phyloP scores from a whole-genome alignment of 2,113 vertebrate genomes.

The Camelus bactrianus region DNA sequence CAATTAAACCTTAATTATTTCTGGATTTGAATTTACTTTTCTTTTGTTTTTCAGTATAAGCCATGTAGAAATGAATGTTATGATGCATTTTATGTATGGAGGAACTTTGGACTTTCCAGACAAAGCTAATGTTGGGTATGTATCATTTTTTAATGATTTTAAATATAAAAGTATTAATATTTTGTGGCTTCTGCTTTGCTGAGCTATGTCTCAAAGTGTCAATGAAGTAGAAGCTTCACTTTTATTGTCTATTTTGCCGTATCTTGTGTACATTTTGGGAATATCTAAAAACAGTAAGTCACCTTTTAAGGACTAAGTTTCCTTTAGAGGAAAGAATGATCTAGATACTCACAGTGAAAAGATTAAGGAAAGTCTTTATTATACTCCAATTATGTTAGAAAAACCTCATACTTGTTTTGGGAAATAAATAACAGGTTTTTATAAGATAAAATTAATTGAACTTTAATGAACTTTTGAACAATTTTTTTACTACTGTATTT shows the following conservation, averaged over 20 bases:
- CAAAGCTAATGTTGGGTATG: conserved; percentile 92
- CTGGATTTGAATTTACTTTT: conserved; percentile 68
- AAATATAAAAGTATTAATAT: conserved; percentile 42
- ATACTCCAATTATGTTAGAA: conserved; percentile 42
- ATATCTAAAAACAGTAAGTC: conserved; percentile 61
- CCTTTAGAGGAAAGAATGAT: conserved; percentile 54
- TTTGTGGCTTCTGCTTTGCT: conserved; percentile 64
- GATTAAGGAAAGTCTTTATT: conserved; percentile 46
- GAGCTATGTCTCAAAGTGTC: conserved; percentile 52
- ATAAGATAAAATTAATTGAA: conserved; percentile 28
- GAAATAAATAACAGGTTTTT: not conserved
- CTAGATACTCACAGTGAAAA: conserved; percentile 26
- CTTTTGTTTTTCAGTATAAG: conserved; percentile 89
- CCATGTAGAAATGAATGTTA: conserved; percentile 92
- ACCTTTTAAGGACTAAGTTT: not conserved
- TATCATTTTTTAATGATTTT: conserved; percentile 76
- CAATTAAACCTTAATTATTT: conserved; percentile 58
- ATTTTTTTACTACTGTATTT: conserved; percentile 15
- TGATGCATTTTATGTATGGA: conserved; percentile 96
- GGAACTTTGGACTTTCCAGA: conserved; percentile 93
- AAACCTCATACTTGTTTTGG: conserved; percentile 32
- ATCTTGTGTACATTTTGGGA: conserved; percentile 60
- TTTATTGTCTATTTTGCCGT: conserved; percentile 53
- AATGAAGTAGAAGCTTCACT: conserved; percentile 60
- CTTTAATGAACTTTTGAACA: conserved; percentile 38